These are phyloP conservation scores for Reticulitermes speratus DNA, from an alignment of 1,140 invertebrate species.

Conservation along the genomic window DNA sequence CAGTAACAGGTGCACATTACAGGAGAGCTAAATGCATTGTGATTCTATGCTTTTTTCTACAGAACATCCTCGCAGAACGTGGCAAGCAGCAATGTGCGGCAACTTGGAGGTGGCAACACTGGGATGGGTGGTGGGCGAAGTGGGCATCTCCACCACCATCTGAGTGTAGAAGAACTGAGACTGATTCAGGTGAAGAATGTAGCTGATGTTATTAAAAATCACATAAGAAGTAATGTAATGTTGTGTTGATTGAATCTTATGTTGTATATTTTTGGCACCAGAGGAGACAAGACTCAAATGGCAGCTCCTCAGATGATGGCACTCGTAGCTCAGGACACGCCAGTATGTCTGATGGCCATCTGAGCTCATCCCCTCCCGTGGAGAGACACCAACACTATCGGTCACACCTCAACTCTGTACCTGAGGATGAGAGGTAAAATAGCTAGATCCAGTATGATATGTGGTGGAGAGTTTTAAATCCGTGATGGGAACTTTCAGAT, in stretches of 20 bases:
- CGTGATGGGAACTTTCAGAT: neutral
- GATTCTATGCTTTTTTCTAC: neutral
- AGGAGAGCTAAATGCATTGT: no score
- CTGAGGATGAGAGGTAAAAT: slow-evolving; percentile 61
- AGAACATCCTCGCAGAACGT: neutral
- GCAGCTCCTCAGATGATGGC: slow-evolving; percentile 83
- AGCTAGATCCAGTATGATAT: neutral
- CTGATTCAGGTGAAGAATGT: slow-evolving; percentile 57
- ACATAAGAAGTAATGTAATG: neutral
- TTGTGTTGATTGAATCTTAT: neutral
- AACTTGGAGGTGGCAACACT: slow-evolving; percentile 21
- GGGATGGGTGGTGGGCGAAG: slow-evolving; percentile 20
- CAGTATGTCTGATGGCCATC: slow-evolving; percentile 84
- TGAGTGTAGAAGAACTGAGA: slow-evolving; percentile 63
- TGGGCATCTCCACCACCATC: slow-evolving; percentile 54
- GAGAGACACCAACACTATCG: slow-evolving; percentile 57
- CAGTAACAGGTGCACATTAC: no score
- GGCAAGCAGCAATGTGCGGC: neutral
- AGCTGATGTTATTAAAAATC: neutral
- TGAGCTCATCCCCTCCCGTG: slow-evolving; percentile 61
- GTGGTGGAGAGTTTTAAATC: neutral
- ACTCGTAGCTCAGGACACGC: slow-evolving; percentile 85
- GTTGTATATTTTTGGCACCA: slow-evolving; percentile 44
- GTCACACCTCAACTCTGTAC: slow-evolving; percentile 61
- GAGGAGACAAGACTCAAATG: slow-evolving; percentile 72